Evolutionary conservation across 1,140 invertebrate species (phyloP), one percentile per base, ranked within the genome.

Genomic region (Lysiphlebus fabarum): DNA sequence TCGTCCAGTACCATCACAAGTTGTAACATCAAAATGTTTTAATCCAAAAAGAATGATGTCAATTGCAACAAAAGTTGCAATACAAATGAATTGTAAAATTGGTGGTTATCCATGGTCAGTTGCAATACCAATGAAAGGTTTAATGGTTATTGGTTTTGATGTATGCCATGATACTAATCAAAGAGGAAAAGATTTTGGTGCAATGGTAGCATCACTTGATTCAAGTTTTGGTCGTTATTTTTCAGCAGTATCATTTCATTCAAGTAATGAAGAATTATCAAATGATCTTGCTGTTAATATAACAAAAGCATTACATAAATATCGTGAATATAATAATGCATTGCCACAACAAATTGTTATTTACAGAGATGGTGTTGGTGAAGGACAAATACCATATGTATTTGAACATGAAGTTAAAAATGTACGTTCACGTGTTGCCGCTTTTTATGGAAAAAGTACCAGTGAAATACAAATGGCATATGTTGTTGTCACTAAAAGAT

Each of bases 121-220:
- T 6, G 69, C 83, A 1, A 82, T 93, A 41, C 92, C 92, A 1
- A 40, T 89, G 6, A 70, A 67, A 0, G 81, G 82, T 1, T 57
- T 90, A 1, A 96, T 96, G 93, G 83, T 93, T 2, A 82, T 91
- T 36, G 93, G 93, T 6, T 93, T 91, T 67, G 93, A 96, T 76
- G 88, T 92, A 1, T 93, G 91, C 66, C 92, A 95, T 72, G 90
- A 92, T 53, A 82, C 86, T 0, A 79, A 80, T 8, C 71, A 75
- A 44, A 85, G 84, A 67, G 72, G 76, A 49, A 83, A 83, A 69
- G 83, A 86, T 66, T 87, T 85, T 78, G 86, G 92, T 53, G 84
- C 86, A 0, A 85, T 95, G 75, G 91, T 95, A 0, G 86, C 90
- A 0, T 89, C 90, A 0, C 78, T 90, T 40, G 87, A 95, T 69